Percentiles rank a stretch among this genome's conserved stretches.
phyloP scores from a whole-genome alignment of 2,797 vertebrate species.

The Chiloscyllium punctatum region DNA sequence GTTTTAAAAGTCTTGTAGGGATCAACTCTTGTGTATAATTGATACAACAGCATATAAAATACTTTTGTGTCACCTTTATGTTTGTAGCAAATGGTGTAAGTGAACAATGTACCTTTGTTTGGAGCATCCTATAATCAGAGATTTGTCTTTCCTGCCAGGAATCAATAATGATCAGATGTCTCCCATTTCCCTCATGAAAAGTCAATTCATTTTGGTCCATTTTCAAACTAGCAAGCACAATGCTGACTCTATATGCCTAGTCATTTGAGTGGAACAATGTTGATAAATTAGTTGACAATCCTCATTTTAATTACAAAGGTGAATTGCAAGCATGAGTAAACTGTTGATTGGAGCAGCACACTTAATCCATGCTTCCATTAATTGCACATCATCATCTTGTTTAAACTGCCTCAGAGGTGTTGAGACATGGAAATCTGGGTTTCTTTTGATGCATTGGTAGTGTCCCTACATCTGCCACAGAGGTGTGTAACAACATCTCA shows the following conservation, averaged over 20 bases:
- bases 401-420: background rate
- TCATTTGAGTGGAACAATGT: background rate
- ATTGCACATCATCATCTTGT: background rate
- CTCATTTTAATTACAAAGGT: background rate
- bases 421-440: background rate
- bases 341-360: background rate
- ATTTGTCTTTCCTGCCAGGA: background rate
- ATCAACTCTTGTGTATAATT: background rate
- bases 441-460: too few species aligned
- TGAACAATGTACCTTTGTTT: background rate
- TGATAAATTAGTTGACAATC: background rate
- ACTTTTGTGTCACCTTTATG: background rate
- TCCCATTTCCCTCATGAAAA: background rate
- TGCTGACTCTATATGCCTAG: background rate
- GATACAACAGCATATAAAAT: background rate
- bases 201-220: background rate
- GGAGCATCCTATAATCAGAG: background rate
- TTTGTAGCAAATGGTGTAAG: background rate
- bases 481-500: too few species aligned
- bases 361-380: background rate
- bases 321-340: background rate
- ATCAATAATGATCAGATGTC: background rate
- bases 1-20: background rate
- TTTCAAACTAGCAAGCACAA: background rate
- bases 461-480: too few species aligned